Evolutionary conservation across 2,797 vertebrate species (phyloP).

Genomic region (Clarias pachynema): DNA sequence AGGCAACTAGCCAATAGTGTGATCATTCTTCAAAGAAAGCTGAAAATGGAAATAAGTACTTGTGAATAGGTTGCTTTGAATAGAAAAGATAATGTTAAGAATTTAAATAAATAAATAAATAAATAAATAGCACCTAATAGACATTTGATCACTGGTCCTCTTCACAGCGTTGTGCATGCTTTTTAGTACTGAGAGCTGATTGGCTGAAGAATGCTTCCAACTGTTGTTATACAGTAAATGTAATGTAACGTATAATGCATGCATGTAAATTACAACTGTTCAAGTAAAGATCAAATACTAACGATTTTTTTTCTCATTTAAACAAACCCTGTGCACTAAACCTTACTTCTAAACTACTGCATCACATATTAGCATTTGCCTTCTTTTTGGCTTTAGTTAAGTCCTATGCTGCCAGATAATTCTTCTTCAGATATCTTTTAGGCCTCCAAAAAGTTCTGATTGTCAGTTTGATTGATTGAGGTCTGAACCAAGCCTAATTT

Average conservation of each 20-base stretch:
- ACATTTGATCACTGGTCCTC: background rate
- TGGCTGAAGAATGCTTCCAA: background rate
- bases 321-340: background rate
- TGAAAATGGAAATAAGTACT: background rate
- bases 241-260: too few relatives aligned
- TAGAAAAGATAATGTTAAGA: background rate
- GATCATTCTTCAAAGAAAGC: background rate
- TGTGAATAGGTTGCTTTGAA: background rate
- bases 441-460: conserved; percentile 22
- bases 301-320: background rate
- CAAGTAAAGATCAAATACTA: background rate
- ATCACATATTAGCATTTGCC: background rate
- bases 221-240: background rate
- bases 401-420: conserved; percentile 13
- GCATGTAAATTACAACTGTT: too few relatives aligned
- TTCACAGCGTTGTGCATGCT: background rate
- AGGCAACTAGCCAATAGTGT: background rate
- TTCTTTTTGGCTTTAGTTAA: conserved; percentile 16
- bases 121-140: background rate
- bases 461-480: background rate
- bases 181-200: background rate
- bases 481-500: conserved; percentile 29
- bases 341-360: conserved; percentile 11
- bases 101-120: background rate
- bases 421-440: conserved; percentile 21